phyloP scores from a whole-genome alignment of 2,797 vertebrate genomes.

The Parambassis ranga region DNA sequence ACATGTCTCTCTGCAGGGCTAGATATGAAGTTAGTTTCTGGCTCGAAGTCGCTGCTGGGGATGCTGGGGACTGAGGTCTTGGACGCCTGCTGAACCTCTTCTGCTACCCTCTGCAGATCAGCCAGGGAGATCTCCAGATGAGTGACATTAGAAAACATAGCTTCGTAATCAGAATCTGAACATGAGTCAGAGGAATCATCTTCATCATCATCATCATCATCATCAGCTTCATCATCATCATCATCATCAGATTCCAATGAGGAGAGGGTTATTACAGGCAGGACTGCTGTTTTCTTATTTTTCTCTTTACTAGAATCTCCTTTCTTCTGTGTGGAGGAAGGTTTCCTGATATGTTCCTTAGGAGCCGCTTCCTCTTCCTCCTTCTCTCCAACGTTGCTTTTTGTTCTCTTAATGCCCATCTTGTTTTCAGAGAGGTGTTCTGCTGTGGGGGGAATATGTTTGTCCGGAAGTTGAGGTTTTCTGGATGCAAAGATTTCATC shows the following conservation, averaged over 20 bases:
- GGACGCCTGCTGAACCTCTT: slow-evolving; percentile 13
- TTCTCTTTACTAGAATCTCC: background rate
- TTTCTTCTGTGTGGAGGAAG: background rate
- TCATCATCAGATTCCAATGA: slow-evolving; percentile 20
- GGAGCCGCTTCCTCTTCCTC: slow-evolving; percentile 73
- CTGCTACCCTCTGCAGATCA: slow-evolving; percentile 82
- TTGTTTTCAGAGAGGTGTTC: background rate
- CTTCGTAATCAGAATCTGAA: slow-evolving; percentile 84
- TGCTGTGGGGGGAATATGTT: background rate
- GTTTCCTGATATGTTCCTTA: slow-evolving; percentile 81
- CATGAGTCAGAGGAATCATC: slow-evolving; percentile 34
- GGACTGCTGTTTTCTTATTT: background rate
- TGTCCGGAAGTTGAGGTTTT: slow-evolving; percentile 40
- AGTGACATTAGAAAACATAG: slow-evolving; percentile 84
- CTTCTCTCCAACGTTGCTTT: background rate
- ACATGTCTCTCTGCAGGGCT: background rate
- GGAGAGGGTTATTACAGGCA: background rate
- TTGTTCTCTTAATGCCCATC: background rate
- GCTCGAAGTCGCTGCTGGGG: background rate
- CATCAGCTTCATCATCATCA: slow-evolving; percentile 1
- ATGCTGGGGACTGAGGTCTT: slow-evolving; percentile 28
- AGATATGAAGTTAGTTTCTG: background rate
- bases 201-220: slow-evolving; percentile 20
- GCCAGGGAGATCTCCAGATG: slow-evolving; percentile 82
- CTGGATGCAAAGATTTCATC: slow-evolving; percentile 87